Evolutionary conservation across 2,113 vertebrate species (phyloP), one percentile per base, ranked within the genome.

Genomic region (Platysteira castanea): DNA sequence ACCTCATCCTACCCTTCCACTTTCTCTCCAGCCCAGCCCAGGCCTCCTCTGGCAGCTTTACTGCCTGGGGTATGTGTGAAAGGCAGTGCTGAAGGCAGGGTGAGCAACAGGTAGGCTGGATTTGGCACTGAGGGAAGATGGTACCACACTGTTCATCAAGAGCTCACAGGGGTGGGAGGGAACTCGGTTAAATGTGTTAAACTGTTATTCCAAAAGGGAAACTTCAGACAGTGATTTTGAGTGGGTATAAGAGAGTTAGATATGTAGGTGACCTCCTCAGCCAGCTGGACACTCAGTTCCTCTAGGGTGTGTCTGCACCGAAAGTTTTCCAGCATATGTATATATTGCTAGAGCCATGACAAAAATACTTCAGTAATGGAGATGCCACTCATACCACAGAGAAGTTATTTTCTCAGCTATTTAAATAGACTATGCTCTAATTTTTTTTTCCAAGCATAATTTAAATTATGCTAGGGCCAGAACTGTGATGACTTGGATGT

Each of bases 371-470:
- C 73, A 64, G 71, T 56, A 94, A 91, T 70, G 67, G 56, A 92
- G 92, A 92, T 74, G 53, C 80, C 86, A 57, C 84, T 84, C 90
- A 89, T 94, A 75, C 37, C 83, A 84, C n/a, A 30, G 57, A 61
- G 53, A 76, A 92, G 37, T 86, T 96, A 71, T 87, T 93, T 96
- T 91, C 54, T 88, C 73, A 84, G 83, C 33, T 81, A 93, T 89
- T 82, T 86, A 92, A 94, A 96, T 81, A 86, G 75, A 87, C 39
- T 77, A 75, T 82, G 74, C 50, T 69, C 18, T 33, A 61, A 18
- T 44, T 33, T 46, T n/a, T 63, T 56, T 56, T 44, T 6, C 6
- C 30, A 84, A 75, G 83, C 11, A 67, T 78, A 92, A 90, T 49
- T 90, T 50, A 85, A 85, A 69, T 63, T 53, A 67, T 70, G 35